Evolutionary conservation across 2,113 vertebrate genomes (phyloP).

Genomic region (Chloropsis cyanopogon): DNA sequence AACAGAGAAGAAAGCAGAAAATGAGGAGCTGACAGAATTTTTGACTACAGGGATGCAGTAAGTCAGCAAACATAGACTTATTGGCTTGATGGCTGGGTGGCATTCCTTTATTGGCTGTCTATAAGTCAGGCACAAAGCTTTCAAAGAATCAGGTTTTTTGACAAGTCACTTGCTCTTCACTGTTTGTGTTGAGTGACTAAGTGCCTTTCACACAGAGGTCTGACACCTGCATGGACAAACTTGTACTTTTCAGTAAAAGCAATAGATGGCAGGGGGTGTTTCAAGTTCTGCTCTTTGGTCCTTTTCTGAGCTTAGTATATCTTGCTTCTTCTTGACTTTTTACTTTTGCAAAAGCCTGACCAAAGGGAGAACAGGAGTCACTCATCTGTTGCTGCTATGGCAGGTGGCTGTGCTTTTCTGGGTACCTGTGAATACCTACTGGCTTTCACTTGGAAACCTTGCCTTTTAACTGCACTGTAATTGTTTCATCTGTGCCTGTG

Average conservation of each 20-base stretch:
- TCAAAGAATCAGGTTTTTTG: background rate
- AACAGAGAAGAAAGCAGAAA: background rate
- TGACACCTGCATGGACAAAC: background rate
- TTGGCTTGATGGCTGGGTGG: background rate
- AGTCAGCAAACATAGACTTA: background rate
- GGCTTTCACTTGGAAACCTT: background rate
- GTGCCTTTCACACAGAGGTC: background rate
- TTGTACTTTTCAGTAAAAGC: background rate
- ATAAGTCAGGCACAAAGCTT: background rate
- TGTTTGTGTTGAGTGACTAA: background rate
- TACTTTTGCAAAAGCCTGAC: background rate
- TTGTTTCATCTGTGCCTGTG: background rate
- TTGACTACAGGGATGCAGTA: background rate
- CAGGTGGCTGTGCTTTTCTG: background rate
- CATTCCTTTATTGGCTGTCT: background rate
- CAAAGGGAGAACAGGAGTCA: background rate
- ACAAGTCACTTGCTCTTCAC: background rate
- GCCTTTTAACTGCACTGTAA: background rate
- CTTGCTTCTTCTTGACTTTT: background rate
- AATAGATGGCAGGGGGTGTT: background rate
- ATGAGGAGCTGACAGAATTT: background rate
- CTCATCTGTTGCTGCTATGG: background rate
- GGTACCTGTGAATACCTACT: background rate
- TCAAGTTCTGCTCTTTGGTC: background rate
- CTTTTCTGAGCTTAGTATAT: background rate